Conservation (phyloP, 2,888 invertebrate genomes). For the Rhamnusium bicolor region DNA sequence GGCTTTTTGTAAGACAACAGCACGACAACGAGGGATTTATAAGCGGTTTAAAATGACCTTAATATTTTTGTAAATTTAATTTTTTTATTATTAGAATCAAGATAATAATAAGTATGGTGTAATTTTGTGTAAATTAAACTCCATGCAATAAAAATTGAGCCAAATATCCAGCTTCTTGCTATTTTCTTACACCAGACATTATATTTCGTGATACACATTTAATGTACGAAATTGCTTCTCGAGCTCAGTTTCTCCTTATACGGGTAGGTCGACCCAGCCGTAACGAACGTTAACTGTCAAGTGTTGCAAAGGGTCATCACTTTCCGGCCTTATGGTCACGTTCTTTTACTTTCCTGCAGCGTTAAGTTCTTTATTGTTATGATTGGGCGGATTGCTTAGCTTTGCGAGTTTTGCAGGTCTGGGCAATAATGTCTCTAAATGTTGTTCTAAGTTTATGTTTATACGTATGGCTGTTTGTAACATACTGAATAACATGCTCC, state of each 20-base stretch:
- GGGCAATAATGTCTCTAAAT: conserved; percentile 33
- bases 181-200: no score
- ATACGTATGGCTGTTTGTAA: conserved; percentile 38
- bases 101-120: no score
- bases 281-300: background rate
- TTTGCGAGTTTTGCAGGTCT: conserved; percentile 29
- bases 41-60: no score
- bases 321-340: conserved; percentile 15
- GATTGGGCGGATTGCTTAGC: conserved; percentile 44
- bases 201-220: no score
- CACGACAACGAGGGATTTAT: no score
- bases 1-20: no score
- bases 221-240: background rate
- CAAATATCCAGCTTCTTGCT: no score
- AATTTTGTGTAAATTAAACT: no score
- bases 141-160: no score
- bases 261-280: background rate
- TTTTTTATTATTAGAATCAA: no score
- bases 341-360: background rate
- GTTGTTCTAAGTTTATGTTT: conserved; percentile 44
- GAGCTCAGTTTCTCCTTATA: no score
- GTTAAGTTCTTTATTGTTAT: conserved; percentile 49
- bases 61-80: no score
- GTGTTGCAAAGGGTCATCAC: conserved; percentile 3
- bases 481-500: conserved; percentile 21